Percentiles rank a stretch among this genome's conserved stretches.
These are phyloP conservation scores for Loriculus beryllinus DNA, from an alignment of 2,797 vertebrate species.

Conservation along the genomic window DNA sequence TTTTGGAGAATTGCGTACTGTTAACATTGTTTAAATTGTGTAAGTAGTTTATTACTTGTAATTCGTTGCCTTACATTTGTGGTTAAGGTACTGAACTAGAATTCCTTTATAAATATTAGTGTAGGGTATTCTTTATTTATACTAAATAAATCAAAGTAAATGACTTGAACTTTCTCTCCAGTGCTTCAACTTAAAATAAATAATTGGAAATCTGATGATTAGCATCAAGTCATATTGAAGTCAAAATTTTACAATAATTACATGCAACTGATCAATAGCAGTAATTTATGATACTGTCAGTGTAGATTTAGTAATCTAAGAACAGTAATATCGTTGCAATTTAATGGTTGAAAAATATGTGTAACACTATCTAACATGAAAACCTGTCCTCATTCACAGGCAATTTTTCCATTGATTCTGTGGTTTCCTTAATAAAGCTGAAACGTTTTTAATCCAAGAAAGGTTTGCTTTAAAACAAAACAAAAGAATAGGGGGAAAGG, in stretches of 20 bases:
- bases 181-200: not conserved
- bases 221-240: not conserved
- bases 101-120: constrained; percentile 42
- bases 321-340: not conserved
- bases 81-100: constrained; percentile 37
- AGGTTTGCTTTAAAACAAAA: constrained; percentile 1
- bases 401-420: not conserved
- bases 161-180: not conserved
- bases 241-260: not conserved
- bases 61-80: not conserved
- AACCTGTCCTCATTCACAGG: not conserved
- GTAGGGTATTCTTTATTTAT: constrained; percentile 31
- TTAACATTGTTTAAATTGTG: constrained; percentile 32
- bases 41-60: constrained; percentile 28
- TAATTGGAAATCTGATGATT: not conserved
- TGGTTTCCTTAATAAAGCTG: constrained; percentile 35
- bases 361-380: not conserved
- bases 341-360: not conserved
- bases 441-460: constrained; percentile 31
- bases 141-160: constrained; percentile 31
- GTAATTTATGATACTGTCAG: not conserved
- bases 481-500: not conserved
- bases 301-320: not conserved
- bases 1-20: not conserved
- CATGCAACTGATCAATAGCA: not conserved